These are phyloP conservation scores for Iselma pallidipennis DNA, from an alignment of 2,888 invertebrate genomes.

Conservation along the genomic window DNA sequence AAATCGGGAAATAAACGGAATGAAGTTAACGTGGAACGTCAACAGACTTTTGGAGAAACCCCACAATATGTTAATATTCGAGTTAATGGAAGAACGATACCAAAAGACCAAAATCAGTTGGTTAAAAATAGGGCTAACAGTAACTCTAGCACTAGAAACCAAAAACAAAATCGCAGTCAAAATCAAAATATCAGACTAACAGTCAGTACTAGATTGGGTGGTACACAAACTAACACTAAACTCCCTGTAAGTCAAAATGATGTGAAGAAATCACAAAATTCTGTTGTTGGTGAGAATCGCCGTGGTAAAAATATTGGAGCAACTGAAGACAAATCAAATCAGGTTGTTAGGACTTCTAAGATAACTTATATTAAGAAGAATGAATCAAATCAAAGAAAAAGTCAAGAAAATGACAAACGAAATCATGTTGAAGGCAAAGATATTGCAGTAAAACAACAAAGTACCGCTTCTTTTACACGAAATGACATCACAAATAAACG, in stretches of 20 bases:
- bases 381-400: background rate
- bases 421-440: background rate
- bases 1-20: background rate
- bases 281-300: background rate
- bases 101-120: background rate
- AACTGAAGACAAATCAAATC: background rate
- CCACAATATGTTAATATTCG: constrained; percentile 2
- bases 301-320: background rate
- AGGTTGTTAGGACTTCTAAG: background rate
- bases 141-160: background rate
- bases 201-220: background rate
- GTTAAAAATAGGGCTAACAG: background rate
- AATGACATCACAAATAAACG: constrained; percentile 20
- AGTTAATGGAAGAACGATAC: background rate
- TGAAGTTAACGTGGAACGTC: background rate
- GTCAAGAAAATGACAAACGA: background rate
- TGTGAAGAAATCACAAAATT: too few relatives aligned
- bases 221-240: background rate
- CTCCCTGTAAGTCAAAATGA: background rate
- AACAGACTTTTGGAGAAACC: background rate
- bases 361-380: background rate
- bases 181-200: background rate
- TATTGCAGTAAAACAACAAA: background rate
- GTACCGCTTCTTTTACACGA: background rate
- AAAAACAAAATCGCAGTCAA: background rate